Evolutionary conservation across 2,113 vertebrate species (phyloP).

Genomic region (Isichthys henryi): DNA sequence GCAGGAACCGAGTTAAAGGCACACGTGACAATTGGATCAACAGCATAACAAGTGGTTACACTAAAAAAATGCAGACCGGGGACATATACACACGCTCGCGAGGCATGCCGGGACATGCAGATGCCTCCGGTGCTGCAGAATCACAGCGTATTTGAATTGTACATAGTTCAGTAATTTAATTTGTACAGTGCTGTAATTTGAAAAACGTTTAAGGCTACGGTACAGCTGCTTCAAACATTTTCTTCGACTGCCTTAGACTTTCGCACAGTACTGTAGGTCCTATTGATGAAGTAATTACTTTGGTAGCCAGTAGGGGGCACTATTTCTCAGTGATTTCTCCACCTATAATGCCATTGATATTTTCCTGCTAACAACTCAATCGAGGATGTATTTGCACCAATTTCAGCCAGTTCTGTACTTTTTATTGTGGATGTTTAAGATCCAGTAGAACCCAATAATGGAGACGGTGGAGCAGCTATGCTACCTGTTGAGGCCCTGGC

Average conservation of each 20-base stretch:
- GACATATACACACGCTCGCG: no score
- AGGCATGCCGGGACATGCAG: no score
- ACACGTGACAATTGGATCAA: no score
- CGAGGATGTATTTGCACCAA: neutral
- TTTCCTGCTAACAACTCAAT: neutral
- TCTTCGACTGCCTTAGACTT: neutral
- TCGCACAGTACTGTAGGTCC: neutral
- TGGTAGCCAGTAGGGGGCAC: slow-evolving; percentile 25
- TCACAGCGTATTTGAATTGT: no score
- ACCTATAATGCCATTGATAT: neutral
- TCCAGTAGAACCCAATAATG: neutral
- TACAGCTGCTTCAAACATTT: neutral
- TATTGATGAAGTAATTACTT: neutral
- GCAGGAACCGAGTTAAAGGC: no score
- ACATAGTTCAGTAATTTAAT: no score
- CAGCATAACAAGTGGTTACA: no score
- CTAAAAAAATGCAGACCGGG: no score
- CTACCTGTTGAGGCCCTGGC: slow-evolving; percentile 92
- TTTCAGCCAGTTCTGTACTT: neutral
- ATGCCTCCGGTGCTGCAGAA: no score
- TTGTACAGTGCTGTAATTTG: no score
- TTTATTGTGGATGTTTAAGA: neutral
- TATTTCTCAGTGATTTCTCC: neutral
- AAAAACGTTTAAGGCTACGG: no score
- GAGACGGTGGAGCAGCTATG: neutral